Evolutionary conservation across 2,113 vertebrate species (phyloP).

Genomic region (Dasyornis broadbenti): DNA sequence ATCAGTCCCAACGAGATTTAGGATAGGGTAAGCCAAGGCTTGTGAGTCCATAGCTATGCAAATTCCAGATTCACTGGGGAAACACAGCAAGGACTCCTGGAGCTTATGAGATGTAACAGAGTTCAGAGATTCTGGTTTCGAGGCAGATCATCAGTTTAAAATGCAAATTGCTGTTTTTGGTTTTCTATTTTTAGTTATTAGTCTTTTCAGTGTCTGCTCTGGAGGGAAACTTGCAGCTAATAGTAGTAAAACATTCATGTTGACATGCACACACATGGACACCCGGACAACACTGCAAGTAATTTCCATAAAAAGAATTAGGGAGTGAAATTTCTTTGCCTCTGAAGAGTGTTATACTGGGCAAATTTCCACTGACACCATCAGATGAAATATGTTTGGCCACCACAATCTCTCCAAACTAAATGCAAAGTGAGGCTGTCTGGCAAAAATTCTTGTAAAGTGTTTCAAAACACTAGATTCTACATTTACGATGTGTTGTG

Average conservation of each 20-base stretch:
- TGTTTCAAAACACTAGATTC: not conserved
- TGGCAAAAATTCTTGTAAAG: not conserved
- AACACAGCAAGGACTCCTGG: not conserved
- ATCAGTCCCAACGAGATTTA: slow-evolving; percentile 30
- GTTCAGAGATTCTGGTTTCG: slow-evolving; percentile 33
- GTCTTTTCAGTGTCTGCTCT: not conserved
- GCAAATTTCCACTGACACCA: slow-evolving; percentile 13
- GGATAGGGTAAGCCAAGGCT: slow-evolving; percentile 41
- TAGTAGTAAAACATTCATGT: slow-evolving; percentile 18
- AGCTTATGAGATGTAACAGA: slow-evolving; percentile 33
- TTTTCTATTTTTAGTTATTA: slow-evolving; percentile 29
- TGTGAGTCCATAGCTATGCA: slow-evolving; percentile 45
- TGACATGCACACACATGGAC: slow-evolving; percentile 25
- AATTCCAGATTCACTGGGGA: slow-evolving; percentile 47
- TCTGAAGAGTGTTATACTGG: not conserved
- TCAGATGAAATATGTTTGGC: not conserved
- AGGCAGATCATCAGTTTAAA: slow-evolving; percentile 42
- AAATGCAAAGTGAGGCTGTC: not conserved
- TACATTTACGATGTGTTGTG: not conserved
- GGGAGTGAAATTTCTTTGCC: not conserved
- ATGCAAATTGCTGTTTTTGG: slow-evolving; percentile 17
- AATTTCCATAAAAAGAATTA: slow-evolving; percentile 50
- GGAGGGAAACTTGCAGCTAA: not conserved
- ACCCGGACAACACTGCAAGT: not conserved
- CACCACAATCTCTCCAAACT: not conserved